A percentile compares a stretch with the other conserved stretches of the same genome.
These are phyloP conservation scores for Amaurobius ferox DNA, from an alignment of 2,888 invertebrate genomes.

Conservation along the genomic window DNA sequence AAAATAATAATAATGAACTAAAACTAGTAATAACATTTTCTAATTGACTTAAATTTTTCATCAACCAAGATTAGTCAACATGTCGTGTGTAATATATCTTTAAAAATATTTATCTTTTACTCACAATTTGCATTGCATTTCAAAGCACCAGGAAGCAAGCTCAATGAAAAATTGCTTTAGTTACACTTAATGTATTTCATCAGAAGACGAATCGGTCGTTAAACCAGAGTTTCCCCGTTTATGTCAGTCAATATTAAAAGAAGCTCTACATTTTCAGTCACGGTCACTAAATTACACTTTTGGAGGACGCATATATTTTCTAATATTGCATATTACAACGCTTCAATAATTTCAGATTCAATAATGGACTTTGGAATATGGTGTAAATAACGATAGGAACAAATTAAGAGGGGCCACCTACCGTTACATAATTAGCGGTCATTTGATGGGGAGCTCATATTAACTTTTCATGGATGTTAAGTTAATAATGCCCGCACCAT, in stretches of 20 bases:
- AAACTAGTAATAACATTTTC: too few species aligned
- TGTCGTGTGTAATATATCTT: too few species aligned
- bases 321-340: background rate
- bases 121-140: too few species aligned
- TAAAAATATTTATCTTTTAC: too few species aligned
- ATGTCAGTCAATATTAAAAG: background rate
- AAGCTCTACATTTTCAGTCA: background rate
- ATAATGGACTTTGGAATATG: conserved; percentile 36
- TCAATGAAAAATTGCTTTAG: background rate
- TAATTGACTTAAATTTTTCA: too few species aligned
- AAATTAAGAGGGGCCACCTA: conserved; percentile 54
- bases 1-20: too few species aligned
- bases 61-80: too few species aligned
- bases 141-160: background rate
- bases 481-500: conserved; percentile 1
- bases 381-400: conserved; percentile 46
- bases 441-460: conserved; percentile 48
- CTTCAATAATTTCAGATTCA: conserved; percentile 10
- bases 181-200: background rate
- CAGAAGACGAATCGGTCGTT: background rate
- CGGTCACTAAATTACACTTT: background rate
- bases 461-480: conserved; percentile 40
- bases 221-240: background rate
- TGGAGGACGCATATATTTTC: background rate
- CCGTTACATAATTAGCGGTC: conserved; percentile 57